These are phyloP conservation scores for Poeciliopsis occidentalis DNA, from an alignment of 2,113 vertebrate species.

Conservation along the genomic window DNA sequence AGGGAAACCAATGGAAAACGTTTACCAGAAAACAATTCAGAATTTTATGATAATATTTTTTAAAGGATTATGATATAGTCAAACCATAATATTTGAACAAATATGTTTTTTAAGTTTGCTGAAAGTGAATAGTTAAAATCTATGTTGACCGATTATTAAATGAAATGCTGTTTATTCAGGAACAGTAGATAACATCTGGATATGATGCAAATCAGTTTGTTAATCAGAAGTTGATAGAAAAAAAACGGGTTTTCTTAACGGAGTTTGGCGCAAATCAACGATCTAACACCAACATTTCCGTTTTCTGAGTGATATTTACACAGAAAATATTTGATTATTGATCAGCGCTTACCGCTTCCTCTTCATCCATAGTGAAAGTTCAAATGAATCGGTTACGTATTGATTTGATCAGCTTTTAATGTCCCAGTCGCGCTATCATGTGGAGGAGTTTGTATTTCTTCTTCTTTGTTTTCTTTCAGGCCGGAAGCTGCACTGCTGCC, in stretches of 20 bases:
- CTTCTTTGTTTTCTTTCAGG: not conserved
- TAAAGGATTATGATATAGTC: no score
- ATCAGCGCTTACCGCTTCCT: conserved; percentile 34
- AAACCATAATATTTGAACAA: no score
- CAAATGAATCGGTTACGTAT: no score
- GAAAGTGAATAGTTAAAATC: not conserved
- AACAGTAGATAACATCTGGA: not conserved
- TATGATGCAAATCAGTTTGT: no score
- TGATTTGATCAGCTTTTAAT: not conserved
- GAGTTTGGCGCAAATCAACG: not conserved
- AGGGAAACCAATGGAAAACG: no score
- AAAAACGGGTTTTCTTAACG: not conserved
- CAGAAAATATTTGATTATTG: not conserved
- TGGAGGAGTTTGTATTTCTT: not conserved
- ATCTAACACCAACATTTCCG: not conserved
- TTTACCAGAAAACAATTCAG: no score
- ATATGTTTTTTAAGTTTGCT: not conserved
- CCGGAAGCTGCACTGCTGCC: conserved; percentile 14
- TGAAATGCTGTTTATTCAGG: rapidly evolving
- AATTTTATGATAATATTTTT: no score
- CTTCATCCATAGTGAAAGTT: conserved; percentile 47
- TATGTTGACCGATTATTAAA: not conserved
- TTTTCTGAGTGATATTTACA: not conserved
- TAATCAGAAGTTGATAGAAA: not conserved
- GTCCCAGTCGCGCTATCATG: not conserved